Base-by-base conservation (phyloP, 1,140 invertebrate genomes). In the Brachionus koreanus region DNA sequence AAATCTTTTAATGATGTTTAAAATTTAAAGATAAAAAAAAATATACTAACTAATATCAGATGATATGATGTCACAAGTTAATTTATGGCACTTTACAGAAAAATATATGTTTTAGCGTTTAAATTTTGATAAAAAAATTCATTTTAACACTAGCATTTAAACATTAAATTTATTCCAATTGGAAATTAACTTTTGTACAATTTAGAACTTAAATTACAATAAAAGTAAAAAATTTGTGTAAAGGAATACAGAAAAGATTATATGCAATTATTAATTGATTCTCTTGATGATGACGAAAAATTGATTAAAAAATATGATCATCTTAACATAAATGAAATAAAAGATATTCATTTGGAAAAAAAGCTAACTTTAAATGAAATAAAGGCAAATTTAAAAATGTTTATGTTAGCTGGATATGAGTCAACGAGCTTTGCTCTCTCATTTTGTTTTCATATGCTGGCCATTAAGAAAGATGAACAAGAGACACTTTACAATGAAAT, bases 361-460 rank as follows among this genome's bases (percentile, higher is more conserved):
- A 33, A 69, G 7, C 37, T 69, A n/a, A 19, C 33, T 69, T 39
- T 10, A 13, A n/a, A 88, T 86, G 87, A 87, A 81, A 84, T 87
- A 1, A 84, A 85, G 12, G 83, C 85, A 7, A 85, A 87, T 42
- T 84, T 85, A 13, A 79, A 87, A 4, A 74, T 87, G 13, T 87
- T 88, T 72, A 83, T 87, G 5, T 63, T 87, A 77, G 87, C 86
- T 35, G 87, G 87, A 0, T 88, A 86, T 69, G 87, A 88, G 83
- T 91, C 90, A 4, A 90, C 89, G 0, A 87, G 89, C 46, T 89
- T 86, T 5, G 85, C 88, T 0, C 81, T 91, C 4, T 85, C 87
- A 3, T 90, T 87, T 84, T 85, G 88, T 10, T 85, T 88, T 69
- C 89, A 89, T 83, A 85, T 89, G 83, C 85, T 91, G 83, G 87